phyloP scores from a whole-genome alignment of 2,113 vertebrate species.

The Cromileptes altivelis region DNA sequence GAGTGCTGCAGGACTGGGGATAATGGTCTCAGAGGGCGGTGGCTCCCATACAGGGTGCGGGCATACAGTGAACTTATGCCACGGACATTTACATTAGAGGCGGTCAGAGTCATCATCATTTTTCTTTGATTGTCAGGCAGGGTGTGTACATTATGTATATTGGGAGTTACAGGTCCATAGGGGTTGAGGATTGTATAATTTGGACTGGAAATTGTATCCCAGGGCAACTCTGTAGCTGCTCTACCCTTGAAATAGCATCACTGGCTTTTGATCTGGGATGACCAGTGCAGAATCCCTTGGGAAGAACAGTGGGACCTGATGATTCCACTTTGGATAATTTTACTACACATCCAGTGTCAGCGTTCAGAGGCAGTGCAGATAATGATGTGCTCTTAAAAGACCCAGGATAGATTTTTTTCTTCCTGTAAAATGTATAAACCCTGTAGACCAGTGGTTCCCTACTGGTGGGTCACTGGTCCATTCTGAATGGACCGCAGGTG shows the following conservation, averaged over 20 bases:
- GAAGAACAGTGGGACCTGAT: too few species aligned
- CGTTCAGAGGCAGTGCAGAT: too few species aligned
- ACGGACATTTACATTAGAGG: constrained; percentile 63
- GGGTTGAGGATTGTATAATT: constrained; percentile 41
- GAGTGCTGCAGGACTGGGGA: constrained; percentile 36
- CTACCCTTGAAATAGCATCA: constrained; percentile 4
- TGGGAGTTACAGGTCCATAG: constrained; percentile 25
- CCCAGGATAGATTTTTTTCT: too few species aligned
- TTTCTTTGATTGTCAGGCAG: constrained; percentile 28
- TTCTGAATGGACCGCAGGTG: too few species aligned
- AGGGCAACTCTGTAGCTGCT: background rate
- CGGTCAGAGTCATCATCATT: constrained; percentile 33
- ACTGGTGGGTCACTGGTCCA: too few species aligned
- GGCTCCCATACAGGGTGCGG: background rate
- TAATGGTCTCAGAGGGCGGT: constrained; percentile 49
- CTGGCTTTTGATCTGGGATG: background rate
- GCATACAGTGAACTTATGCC: constrained; percentile 32
- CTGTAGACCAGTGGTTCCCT: too few species aligned
- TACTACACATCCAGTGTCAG: too few species aligned
- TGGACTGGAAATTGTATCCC: constrained; percentile 8
- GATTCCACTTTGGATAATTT: too few species aligned
- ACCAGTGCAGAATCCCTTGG: background rate
- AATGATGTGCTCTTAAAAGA: too few species aligned
- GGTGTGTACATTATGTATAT: constrained; percentile 45
- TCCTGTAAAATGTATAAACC: too few species aligned